Percentiles rank a stretch among this genome's conserved stretches.
phyloP scores from a whole-genome alignment of 2,888 invertebrate genomes.

The Eupelmus urozonus region DNA sequence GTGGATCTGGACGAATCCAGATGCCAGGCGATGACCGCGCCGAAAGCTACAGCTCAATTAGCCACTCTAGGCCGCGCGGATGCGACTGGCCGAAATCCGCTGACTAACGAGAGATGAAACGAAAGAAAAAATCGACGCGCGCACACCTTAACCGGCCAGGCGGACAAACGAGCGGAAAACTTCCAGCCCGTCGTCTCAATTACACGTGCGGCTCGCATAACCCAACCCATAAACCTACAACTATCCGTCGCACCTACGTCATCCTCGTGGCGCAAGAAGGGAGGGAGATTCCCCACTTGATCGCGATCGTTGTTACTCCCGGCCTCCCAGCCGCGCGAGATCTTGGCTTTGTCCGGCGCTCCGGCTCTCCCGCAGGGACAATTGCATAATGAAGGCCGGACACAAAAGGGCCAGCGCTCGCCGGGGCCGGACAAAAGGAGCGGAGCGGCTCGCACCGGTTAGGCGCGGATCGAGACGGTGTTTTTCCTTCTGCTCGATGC shows the following conservation, averaged over 20 bases:
- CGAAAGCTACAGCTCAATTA: not conserved
- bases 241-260: not conserved
- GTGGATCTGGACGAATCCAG: not conserved
- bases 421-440: not conserved
- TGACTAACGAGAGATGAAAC: too few species aligned
- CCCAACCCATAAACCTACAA: constrained; percentile 11
- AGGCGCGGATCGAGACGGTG: too few species aligned
- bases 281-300: constrained; percentile 18
- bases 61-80: not conserved
- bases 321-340: not conserved
- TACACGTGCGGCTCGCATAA: not conserved
- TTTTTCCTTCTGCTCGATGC: too few species aligned
- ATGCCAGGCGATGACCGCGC: not conserved
- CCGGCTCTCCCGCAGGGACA: constrained; percentile 46
- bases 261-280: not conserved
- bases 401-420: constrained; percentile 59
- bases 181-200: not conserved
- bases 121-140: too few species aligned
- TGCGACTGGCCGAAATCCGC: not conserved
- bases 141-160: too few species aligned
- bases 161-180: constrained; percentile 4
- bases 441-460: not conserved
- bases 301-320: not conserved
- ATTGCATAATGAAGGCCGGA: constrained; percentile 65
- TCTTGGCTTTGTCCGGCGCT: not conserved